These are phyloP conservation scores for Dicrurus megarhynchus DNA, from an alignment of 2,113 vertebrate species.

Conservation along the genomic window DNA sequence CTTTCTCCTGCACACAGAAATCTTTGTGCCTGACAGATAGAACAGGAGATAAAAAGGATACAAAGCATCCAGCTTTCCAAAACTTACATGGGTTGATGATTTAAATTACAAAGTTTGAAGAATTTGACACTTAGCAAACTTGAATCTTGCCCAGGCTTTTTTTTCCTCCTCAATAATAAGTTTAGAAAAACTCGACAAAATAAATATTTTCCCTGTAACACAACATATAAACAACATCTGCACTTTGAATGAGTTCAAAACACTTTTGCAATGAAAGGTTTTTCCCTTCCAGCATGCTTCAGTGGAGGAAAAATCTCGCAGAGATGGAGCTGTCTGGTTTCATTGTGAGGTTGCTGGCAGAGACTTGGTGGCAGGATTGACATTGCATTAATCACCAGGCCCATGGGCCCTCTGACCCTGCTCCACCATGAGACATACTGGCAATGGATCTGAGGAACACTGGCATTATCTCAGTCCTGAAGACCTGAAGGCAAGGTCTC, in stretches of 20 bases:
- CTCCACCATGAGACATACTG: not conserved
- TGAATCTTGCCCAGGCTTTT: not conserved
- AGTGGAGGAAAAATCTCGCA: not conserved
- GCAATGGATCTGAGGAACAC: not conserved
- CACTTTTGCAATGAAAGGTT: not conserved
- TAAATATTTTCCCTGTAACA: not conserved
- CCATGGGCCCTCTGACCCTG: not conserved
- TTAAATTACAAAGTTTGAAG: slow-evolving; percentile 29
- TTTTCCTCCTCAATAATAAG: not conserved
- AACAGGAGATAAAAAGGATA: slow-evolving; percentile 33
- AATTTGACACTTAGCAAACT: not conserved
- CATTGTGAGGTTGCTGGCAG: not conserved
- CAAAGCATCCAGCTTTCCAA: slow-evolving; percentile 29
- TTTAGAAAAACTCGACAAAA: slow-evolving; percentile 4
- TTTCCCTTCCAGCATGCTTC: not conserved
- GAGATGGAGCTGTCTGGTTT: not conserved
- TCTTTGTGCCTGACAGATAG: slow-evolving; percentile 16
- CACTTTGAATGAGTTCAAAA: slow-evolving; percentile 1
- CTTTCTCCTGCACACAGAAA: not conserved
- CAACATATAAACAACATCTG: slow-evolving; percentile 16
- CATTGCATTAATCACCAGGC: slow-evolving; percentile 3
- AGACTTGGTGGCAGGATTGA: not conserved
- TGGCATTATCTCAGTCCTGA: not conserved
- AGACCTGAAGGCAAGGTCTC: slow-evolving; percentile 23
- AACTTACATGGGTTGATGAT: not conserved